phyloP scores from a whole-genome alignment of 2,113 vertebrate genomes.

The Rutilus rutilus region DNA sequence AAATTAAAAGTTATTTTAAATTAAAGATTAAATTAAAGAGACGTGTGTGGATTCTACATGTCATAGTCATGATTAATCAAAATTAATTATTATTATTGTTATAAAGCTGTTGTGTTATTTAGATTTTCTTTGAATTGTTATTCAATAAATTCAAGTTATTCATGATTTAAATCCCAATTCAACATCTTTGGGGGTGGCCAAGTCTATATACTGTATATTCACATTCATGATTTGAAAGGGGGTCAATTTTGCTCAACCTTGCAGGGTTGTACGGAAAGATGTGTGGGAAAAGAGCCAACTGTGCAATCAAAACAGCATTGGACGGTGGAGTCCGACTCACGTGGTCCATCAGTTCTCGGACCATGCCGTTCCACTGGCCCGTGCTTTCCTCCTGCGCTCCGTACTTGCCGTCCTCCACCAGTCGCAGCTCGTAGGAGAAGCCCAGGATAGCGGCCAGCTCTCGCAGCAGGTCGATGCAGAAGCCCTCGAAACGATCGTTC shows the following conservation, averaged over 20 bases:
- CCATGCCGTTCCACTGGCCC: constrained; percentile 98
- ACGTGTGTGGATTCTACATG: too few species aligned
- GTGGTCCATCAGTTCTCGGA: constrained; percentile 96
- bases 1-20: too few species aligned
- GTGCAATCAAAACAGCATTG: neutral
- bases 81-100: neutral
- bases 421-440: constrained; percentile 91
- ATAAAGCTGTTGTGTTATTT: neutral
- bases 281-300: neutral
- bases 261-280: neutral
- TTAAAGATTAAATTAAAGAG: too few species aligned
- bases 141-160: neutral
- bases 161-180: neutral
- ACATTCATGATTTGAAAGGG: neutral
- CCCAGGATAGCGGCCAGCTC: constrained; percentile 94
- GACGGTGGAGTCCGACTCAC: constrained; percentile 77
- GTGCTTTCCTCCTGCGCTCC: constrained; percentile 94
- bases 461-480: constrained; percentile 94
- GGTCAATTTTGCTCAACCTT: neutral
- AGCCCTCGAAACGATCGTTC: constrained; percentile 97
- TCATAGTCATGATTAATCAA: neutral
- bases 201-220: neutral
- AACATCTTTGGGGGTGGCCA: neutral
- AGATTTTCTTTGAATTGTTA: neutral
- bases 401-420: constrained; percentile 94